Evolutionary conservation across 2,888 invertebrate genomes (phyloP).

Genomic region (Carterocephalus palaemon): DNA sequence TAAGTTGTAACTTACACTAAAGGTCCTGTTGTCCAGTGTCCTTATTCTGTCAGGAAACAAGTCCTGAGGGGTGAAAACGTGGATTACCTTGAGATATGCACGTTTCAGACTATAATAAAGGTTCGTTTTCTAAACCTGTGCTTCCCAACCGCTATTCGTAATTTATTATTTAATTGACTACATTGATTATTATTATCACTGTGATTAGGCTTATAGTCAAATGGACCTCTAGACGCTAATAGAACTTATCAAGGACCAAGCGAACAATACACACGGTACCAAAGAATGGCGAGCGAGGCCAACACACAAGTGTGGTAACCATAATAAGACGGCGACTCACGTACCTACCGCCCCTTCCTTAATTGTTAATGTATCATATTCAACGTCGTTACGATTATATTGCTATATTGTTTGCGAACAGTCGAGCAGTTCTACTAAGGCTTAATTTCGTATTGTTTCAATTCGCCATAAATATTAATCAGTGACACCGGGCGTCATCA

Average conservation of each 20-base stretch:
- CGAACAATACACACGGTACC: conserved; percentile 3
- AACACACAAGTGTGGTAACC: conserved; percentile 25
- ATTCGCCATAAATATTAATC: neutral
- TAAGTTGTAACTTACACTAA: no score
- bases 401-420: neutral
- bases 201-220: neutral
- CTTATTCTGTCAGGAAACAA: no score
- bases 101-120: no score
- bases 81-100: no score
- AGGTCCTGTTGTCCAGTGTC: no score
- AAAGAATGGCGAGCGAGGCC: conserved; percentile 24
- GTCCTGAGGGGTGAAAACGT: no score
- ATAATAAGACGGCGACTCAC: conserved; percentile 26
- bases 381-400: conserved; percentile 5
- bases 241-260: conserved; percentile 2
- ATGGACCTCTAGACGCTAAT: neutral
- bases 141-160: no score
- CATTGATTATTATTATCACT: no score
- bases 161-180: no score
- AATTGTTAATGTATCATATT: conserved; percentile 12
- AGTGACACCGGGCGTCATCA: no score
- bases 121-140: no score
- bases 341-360: conserved; percentile 17
- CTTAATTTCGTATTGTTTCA: conserved; percentile 4
- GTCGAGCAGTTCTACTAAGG: no score